Evolutionary conservation across 1,140 invertebrate genomes (phyloP).

Genomic region (Caerostris darwini): DNA sequence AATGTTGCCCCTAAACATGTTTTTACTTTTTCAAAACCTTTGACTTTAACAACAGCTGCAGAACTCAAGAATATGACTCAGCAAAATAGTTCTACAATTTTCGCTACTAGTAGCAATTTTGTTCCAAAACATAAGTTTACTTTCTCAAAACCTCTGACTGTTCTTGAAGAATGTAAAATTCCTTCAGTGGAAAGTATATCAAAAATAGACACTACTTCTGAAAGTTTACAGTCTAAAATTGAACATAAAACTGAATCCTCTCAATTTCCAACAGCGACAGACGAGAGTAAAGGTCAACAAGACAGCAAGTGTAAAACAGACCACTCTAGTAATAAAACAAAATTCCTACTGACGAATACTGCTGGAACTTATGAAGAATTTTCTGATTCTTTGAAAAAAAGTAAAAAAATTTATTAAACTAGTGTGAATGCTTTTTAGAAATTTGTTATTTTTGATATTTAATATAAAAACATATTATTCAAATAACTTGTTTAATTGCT

Average conservation of each 20-base stretch:
- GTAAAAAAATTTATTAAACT: not conserved
- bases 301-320: not conserved
- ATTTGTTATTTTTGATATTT: not conserved
- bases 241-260: not conserved
- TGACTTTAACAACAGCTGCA: not conserved
- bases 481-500: not conserved
- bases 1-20: not conserved
- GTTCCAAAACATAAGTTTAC: not conserved
- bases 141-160: not conserved
- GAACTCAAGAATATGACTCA: not conserved
- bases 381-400: conserved; percentile 49
- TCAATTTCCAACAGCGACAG: not conserved
- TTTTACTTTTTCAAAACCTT: conserved; percentile 2
- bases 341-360: not conserved
- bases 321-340: not conserved
- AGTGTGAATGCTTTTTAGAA: not conserved
- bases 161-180: not conserved
- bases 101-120: not conserved
- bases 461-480: not conserved
- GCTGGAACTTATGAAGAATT: conserved; percentile 71
- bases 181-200: not conserved
- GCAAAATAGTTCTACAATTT: not conserved
- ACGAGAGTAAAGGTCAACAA: not conserved
- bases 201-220: not conserved
- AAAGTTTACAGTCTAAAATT: not conserved